Conservation (phyloP, 2,797 vertebrate species). For the Eulemur coronatus region DNA sequence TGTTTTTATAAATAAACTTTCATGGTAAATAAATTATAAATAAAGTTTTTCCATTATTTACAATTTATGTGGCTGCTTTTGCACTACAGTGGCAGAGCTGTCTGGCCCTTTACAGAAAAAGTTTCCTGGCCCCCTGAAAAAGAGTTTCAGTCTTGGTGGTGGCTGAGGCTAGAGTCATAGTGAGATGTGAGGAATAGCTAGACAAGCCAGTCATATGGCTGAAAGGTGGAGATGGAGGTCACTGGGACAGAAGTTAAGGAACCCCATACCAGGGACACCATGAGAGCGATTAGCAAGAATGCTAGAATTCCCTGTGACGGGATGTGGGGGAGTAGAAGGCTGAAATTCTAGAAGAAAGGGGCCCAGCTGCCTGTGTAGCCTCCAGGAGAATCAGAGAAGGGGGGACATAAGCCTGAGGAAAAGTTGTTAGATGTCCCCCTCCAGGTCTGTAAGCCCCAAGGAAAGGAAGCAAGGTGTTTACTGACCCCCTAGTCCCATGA, state of each 20-base stretch:
- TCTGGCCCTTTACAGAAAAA: background rate
- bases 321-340: background rate
- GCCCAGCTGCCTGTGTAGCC: background rate
- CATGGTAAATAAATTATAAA: background rate
- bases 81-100: background rate
- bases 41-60: background rate
- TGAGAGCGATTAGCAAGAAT: background rate
- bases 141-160: background rate
- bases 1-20: background rate
- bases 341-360: background rate
- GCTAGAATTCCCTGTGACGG: background rate
- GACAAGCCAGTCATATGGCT: background rate
- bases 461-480: background rate
- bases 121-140: background rate
- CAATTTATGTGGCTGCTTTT: background rate
- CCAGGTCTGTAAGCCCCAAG: background rate
- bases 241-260: background rate
- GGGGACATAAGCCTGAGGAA: background rate
- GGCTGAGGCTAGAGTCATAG: background rate
- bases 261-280: rapidly evolving
- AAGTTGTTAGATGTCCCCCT: background rate
- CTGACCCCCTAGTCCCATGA: background rate
- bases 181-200: background rate
- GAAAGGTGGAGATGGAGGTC: background rate
- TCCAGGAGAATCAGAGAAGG: background rate